phyloP scores from a whole-genome alignment of 1,140 invertebrate genomes.

The Antheraea mylitta region DNA sequence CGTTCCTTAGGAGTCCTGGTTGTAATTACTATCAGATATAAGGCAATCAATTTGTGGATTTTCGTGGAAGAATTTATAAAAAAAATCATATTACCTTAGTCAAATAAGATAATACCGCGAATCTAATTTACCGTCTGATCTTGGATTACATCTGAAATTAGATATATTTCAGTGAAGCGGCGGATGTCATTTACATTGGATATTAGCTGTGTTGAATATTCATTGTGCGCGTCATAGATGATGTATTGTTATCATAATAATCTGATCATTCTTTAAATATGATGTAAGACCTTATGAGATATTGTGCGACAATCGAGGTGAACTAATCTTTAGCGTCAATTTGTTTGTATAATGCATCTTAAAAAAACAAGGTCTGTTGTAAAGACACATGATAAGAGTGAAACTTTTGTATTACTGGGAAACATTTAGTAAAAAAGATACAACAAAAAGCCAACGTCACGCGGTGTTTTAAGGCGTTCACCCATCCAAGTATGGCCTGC shows the following conservation, averaged over 20 bases:
- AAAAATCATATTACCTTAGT: constrained; percentile 30
- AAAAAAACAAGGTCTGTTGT: no score
- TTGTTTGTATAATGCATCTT: no score
- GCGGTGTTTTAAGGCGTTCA: no score
- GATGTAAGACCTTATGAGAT: background rate
- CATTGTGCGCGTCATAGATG: constrained; percentile 23
- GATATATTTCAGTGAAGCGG: constrained; percentile 44
- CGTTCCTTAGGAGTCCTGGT: no score
- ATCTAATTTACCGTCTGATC: constrained; percentile 37
- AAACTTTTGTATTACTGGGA: no score
- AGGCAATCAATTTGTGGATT: no score
- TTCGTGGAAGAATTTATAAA: background rate
- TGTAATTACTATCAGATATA: no score
- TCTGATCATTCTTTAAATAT: background rate
- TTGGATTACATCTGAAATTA: constrained; percentile 48
- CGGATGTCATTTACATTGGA: constrained; percentile 53
- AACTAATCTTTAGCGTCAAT: background rate
- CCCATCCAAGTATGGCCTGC: no score
- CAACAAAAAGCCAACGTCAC: no score
- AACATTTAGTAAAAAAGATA: no score
- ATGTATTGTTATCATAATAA: constrained; percentile 1
- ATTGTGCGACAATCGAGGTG: background rate
- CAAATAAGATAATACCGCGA: constrained; percentile 30
- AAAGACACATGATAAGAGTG: no score
- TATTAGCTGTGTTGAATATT: constrained; percentile 48